Evolutionary conservation across 2,888 invertebrate species (phyloP), one percentile per base, ranked within the genome.

Genomic region (Galeruca laticollis): DNA sequence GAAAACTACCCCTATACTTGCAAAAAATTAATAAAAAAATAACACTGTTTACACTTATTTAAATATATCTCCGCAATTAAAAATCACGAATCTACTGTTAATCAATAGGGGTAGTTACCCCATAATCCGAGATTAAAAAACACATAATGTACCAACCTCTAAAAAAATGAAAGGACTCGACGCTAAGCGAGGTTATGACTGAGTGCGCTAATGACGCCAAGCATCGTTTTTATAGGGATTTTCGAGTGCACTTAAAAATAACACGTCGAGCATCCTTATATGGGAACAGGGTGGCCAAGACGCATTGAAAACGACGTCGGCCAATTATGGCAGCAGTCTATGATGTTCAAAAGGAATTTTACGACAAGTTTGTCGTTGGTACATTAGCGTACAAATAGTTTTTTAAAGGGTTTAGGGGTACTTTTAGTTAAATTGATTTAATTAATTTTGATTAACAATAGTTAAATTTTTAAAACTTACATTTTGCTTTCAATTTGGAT

Each of bases 221-320:
- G 57, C 70, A 61, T 60, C 60, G 73, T 73, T 78, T 78, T 75
- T 77, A 77, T 78, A 79, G 71, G 72, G 70, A 70, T 66, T 77
- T 74, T 69, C 63, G 67, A 77, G 73, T 70, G 73, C 75, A 77
- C 77, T 80, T 80, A 78, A 80, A 81, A 82, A 83, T 83, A 83
- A 81, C 80, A 77, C 15, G 68, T 73, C 78, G 75, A 78, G 80
- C 79, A 77, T 76, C 84, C 84, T 83, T 84, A 82, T 84, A 85
- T 82, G 84, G 84, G 73, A 75, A 78, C 83, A 77, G 79, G 77
- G 75, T 77, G 77, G 78, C 75, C 77, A 76, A 79, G 83, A 83
- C 84, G 83, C 84, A 82, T 80, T 74, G 73, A 76, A 73, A 75
- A 69, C 74, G 78, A 79, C 82, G 82, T 83, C 83, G 82, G 75